These are phyloP conservation scores for Dynastes hyllus DNA, from an alignment of 2,888 invertebrate genomes.

Conservation along the genomic window DNA sequence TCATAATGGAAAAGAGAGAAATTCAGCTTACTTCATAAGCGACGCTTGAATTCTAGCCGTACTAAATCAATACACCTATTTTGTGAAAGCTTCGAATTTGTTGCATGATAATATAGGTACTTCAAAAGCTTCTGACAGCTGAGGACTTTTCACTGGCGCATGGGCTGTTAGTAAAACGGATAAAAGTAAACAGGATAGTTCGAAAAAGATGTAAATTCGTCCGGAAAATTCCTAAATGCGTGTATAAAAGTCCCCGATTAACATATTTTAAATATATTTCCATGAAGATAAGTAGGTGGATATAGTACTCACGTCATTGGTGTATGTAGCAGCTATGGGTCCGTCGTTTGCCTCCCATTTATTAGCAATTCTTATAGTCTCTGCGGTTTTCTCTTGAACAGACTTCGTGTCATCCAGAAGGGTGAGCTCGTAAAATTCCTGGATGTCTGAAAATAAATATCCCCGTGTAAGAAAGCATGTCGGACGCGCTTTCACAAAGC, in stretches of 20 bases:
- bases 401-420: slow-evolving; percentile 96
- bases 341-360: slow-evolving; percentile 90
- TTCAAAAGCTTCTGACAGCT: no score
- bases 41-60: no score
- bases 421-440: slow-evolving; percentile 98
- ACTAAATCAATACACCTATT: no score
- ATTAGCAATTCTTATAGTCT: slow-evolving; percentile 95
- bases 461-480: slow-evolving; percentile 15
- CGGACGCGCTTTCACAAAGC: slow-evolving; percentile 12
- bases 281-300: slow-evolving; percentile 13
- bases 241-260: slow-evolving; percentile 27
- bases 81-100: no score
- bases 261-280: slow-evolving; percentile 38
- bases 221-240: slow-evolving; percentile 15
- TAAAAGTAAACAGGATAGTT: not conserved
- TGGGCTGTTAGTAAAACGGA: not conserved
- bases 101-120: no score
- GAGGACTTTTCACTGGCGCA: no score
- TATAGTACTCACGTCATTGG: slow-evolving; percentile 76
- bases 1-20: no score
- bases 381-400: slow-evolving; percentile 95
- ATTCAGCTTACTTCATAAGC: no score
- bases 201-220: slow-evolving; percentile 2
- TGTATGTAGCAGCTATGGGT: slow-evolving; percentile 76
- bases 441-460: slow-evolving; percentile 85